Base-by-base conservation (phyloP, 2,888 invertebrate species). In the Cheilosia urbana region DNA sequence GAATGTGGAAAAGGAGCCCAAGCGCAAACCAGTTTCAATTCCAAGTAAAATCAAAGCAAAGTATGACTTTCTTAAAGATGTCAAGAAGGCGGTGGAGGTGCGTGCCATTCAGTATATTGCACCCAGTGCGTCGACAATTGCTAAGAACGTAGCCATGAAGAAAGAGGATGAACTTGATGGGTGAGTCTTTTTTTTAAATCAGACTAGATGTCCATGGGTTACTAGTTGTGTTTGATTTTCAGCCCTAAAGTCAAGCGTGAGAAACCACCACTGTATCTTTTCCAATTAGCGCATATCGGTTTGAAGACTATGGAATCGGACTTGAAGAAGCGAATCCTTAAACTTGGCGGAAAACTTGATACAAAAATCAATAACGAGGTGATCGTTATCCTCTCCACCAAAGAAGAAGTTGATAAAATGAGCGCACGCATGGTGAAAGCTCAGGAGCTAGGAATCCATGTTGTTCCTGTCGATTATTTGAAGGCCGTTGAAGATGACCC, bases 381-480 rank as follows among this genome's bases (percentile, higher is more conserved):
- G 0, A 95, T 96, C 42, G 97, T 97, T 6, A 94, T 97, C 4
- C 95, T 98, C 83, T 95, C 97, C 1, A 95, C 94, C 2, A 90
- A 93, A 89, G 94, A 93, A 11, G 96, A 96, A 82, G 93, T 98
- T 0, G 94, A 95, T 24, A 96, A 95, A 89, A 95, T 94, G 93
- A 92, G 93, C 2, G 93, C 92, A 21, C 94, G 94, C 84, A 96
- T 98, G 92, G 89, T 92, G 24, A 94, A 95, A 76, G 96, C 96
- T 0, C 93, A 95, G 90, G 93, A 93, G 0, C 91, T 93, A 6
- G 95, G 96, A 84, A 94, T 98, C 88, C 97, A 97, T 91, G 96
- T 98, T 2, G 95, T 98, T 2, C 95, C 96, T 9, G 94, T 95
- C 88, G 94, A 95, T 53, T 97, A 96, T 90, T 90, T 98, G 0